A percentile compares a stretch with the other conserved stretches of the same genome.
Conservation (phyloP, 2,113 vertebrate species). For the Ariopsis seemanni region DNA sequence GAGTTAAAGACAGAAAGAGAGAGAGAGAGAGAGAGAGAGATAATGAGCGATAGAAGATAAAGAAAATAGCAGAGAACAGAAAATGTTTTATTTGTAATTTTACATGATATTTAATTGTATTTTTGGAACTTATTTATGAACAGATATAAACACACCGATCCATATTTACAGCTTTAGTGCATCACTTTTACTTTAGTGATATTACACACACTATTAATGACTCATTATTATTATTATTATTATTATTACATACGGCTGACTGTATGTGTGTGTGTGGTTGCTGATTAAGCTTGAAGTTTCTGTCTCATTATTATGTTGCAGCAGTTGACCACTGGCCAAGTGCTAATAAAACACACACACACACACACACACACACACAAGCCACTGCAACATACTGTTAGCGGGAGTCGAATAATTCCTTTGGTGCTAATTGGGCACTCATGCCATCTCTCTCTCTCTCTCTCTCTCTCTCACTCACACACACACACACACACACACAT, state of each 20-base stretch:
- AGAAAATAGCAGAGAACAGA: neutral
- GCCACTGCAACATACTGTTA: neutral
- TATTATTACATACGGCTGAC: neutral
- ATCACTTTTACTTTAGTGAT: no score
- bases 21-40: neutral
- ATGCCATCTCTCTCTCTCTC: neutral
- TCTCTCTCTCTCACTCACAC: neutral
- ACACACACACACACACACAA: neutral
- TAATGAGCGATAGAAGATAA: neutral
- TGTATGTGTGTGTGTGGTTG: neutral
- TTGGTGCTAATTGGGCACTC: neutral
- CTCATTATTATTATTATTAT: neutral
- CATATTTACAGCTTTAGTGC: no score
- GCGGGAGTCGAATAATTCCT: neutral
- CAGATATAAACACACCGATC: no score
- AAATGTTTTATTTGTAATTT: no score
- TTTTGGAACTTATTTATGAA: neutral
- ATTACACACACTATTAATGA: no score
- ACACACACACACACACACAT: conserved; percentile 16
- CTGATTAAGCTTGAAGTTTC: neutral
- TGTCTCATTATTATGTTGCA: conserved; percentile 3
- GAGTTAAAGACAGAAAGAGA: neutral
- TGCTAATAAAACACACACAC: neutral
- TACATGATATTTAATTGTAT: no score
- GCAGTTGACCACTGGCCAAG: neutral